Base-by-base conservation (phyloP, 1,140 invertebrate species). In the Asbolus verrucosus region DNA sequence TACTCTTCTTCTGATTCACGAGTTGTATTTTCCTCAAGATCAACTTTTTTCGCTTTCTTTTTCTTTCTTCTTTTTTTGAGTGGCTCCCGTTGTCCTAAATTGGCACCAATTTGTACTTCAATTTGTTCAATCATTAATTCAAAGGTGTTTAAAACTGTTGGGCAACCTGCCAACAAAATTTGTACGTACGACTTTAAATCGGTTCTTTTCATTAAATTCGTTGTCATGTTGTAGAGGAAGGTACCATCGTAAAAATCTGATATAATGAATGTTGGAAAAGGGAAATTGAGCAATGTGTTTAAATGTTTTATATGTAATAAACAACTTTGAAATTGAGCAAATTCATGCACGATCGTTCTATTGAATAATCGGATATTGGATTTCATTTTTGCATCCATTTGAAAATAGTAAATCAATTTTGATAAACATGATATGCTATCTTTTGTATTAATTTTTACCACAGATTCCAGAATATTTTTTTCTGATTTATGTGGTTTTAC, bases 271-370 rank as follows among this genome's bases (percentile, higher is more conserved):
- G 80, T 77, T 63, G 81, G 70, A 73, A 87, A 88, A 0, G 88
- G 88, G 69, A 80, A 81, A 15, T 82, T 78, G n/a, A 92, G 82
- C 15, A 93, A 74, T 0, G 80, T 80, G 83, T 93, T 93, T 11
- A 94, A 81, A 66, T 86, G 81, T 70, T 87, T 86, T 0, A 86
- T 77, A 50, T 90, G 84, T 33, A 82, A 84, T 14, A 91, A 78
- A 73, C 88, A 88, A 79, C 84, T 86, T 79, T 94, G 92, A 81
- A 92, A 90, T 78, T 91, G 86, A 0, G 89, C 85, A 79, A 90
- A 91, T n/a, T 79, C 79, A 75, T 93, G 90, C 39, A 93, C 82
- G 46, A 87, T 84, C 18, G 76, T 82, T 3, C 82, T 74, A 46
- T 87, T 85, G 81, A 86, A 92, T 62, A 84, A 82, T 76, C 88